Evolutionary conservation across 2,888 invertebrate species (phyloP).

Genomic region (Cataglyphis cursor): DNA sequence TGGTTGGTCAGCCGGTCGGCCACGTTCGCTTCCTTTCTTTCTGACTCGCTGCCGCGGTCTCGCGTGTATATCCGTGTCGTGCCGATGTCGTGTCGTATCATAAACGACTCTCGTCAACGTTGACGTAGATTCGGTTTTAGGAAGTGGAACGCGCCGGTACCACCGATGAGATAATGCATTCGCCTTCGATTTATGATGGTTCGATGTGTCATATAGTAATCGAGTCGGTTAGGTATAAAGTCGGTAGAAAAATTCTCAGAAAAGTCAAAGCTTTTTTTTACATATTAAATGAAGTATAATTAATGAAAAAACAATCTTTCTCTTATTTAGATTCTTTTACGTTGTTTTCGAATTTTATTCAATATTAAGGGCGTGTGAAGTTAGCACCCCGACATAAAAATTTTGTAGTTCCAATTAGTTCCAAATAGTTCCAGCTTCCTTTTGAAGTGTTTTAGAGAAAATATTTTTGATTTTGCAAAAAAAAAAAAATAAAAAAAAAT

Average conservation of each 20-base stretch:
- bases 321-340: neutral
- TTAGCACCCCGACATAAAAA: no score
- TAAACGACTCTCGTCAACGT: constrained; percentile 36
- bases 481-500: no score
- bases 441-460: no score
- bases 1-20: constrained; percentile 70
- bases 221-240: neutral
- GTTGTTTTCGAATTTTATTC: neutral
- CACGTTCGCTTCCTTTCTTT: constrained; percentile 71
- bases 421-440: no score
- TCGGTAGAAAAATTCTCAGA: neutral
- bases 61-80: constrained; percentile 74
- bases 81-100: constrained; percentile 56
- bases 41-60: constrained; percentile 39
- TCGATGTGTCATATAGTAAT: constrained; percentile 16
- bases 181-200: constrained; percentile 41
- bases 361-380: no score
- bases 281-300: neutral
- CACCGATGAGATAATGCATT: constrained; percentile 43
- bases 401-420: no score
- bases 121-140: constrained; percentile 15
- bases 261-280: neutral
- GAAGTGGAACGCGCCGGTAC: constrained; percentile 52
- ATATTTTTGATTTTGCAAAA: no score
- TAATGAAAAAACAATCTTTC: neutral